phyloP scores from a whole-genome alignment of 1,140 invertebrate genomes.

The Neodiprion pinetum region DNA sequence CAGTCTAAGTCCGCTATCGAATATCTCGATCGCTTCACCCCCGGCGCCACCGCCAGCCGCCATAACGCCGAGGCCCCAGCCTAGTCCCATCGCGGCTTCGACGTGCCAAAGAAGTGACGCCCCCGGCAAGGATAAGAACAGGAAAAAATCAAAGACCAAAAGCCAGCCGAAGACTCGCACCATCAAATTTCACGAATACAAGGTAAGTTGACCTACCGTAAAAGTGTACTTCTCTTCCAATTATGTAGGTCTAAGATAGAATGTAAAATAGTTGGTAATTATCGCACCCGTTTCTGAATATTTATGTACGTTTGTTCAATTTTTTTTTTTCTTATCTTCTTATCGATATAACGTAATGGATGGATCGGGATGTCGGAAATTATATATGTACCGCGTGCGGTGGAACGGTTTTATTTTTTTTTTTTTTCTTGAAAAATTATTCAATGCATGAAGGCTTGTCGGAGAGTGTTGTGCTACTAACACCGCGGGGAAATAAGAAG shows the following conservation, averaged over 20 bases:
- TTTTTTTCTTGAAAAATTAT: background rate
- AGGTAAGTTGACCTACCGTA: slow-evolving; percentile 60
- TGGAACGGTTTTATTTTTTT: too few relatives aligned
- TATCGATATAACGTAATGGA: too few relatives aligned
- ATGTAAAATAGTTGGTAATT: too few relatives aligned
- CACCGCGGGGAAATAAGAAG: slow-evolving; percentile 8
- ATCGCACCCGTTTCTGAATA: too few relatives aligned
- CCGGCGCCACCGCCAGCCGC: slow-evolving; percentile 61
- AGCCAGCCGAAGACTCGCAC: slow-evolving; percentile 87
- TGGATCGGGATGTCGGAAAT: too few relatives aligned
- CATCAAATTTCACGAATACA: slow-evolving; percentile 98
- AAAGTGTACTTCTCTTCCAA: too few relatives aligned
- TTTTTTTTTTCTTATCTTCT: too few relatives aligned
- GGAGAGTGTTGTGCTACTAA: slow-evolving; percentile 5
- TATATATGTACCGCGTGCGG: too few relatives aligned
- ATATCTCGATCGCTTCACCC: slow-evolving; percentile 67
- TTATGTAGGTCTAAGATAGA: too few relatives aligned
- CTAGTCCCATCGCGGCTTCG: slow-evolving; percentile 56
- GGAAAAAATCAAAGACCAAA: slow-evolving; percentile 91
- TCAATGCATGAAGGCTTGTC: background rate
- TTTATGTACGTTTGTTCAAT: too few relatives aligned
- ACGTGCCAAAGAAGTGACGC: slow-evolving; percentile 67
- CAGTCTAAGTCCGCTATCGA: slow-evolving; percentile 75
- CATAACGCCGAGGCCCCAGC: slow-evolving; percentile 65
- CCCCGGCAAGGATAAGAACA: slow-evolving; percentile 81